Percentiles rank a stretch among this genome's conserved stretches.
Evolutionary conservation across 2,888 invertebrate genomes (phyloP).

Genomic region (Xiphydria camelus): DNA sequence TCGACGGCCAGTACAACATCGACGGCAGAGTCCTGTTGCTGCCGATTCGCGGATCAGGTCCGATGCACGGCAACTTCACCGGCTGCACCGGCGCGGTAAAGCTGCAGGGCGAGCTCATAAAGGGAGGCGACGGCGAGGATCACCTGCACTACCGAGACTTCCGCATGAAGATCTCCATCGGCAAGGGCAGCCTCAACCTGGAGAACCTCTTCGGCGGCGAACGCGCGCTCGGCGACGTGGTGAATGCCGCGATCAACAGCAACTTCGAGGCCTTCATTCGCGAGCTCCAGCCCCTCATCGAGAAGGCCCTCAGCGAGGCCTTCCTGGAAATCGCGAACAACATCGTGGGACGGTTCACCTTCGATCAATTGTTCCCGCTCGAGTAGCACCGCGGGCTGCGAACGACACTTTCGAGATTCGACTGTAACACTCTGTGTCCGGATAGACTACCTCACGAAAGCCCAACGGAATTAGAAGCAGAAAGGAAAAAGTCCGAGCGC

Average conservation of each 20-base stretch:
- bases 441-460: too few species aligned
- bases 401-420: too few species aligned
- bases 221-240: slow-evolving; percentile 62
- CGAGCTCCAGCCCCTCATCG: slow-evolving; percentile 63
- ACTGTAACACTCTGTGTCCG: too few species aligned
- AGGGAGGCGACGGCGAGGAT: slow-evolving; percentile 57
- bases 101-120: slow-evolving; percentile 53
- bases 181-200: slow-evolving; percentile 62
- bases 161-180: slow-evolving; percentile 59
- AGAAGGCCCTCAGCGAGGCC: slow-evolving; percentile 61
- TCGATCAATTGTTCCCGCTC: slow-evolving; percentile 63
- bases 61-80: slow-evolving; percentile 64
- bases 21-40: slow-evolving; percentile 63
- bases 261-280: slow-evolving; percentile 65
- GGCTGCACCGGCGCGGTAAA: slow-evolving; percentile 61
- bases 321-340: slow-evolving; percentile 63
- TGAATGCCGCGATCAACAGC: slow-evolving; percentile 65
- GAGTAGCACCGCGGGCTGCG: too few species aligned
- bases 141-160: slow-evolving; percentile 62
- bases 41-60: slow-evolving; percentile 65
- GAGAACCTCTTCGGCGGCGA: slow-evolving; percentile 68
- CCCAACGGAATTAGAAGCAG: too few species aligned
- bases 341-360: slow-evolving; percentile 61
- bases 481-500: too few species aligned
- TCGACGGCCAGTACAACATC: slow-evolving; percentile 65